These are phyloP conservation scores for Benitochromis conjunctus DNA, from an alignment of 2,113 vertebrate genomes.

Conservation along the genomic window DNA sequence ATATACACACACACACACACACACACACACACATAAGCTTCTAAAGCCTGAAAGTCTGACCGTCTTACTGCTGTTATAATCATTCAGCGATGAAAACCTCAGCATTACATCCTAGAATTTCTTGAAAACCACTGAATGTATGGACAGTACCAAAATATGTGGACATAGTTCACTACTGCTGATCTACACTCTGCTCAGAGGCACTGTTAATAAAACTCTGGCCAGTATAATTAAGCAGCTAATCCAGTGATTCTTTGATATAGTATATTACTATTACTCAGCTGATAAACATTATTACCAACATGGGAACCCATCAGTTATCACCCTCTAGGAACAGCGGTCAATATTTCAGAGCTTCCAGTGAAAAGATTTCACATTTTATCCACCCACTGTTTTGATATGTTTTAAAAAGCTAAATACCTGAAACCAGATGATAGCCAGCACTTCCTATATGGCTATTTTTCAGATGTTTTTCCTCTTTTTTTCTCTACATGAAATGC, in stretches of 20 bases:
- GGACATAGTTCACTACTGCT: background rate
- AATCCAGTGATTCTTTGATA: background rate
- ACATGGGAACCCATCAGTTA: background rate
- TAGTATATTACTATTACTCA: background rate
- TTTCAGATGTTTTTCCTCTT: background rate
- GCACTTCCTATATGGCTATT: background rate
- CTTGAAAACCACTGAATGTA: background rate
- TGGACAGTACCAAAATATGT: rapidly evolving
- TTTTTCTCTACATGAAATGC: rapidly evolving
- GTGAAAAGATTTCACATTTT: background rate
- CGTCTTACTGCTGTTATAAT: background rate
- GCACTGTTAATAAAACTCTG: background rate
- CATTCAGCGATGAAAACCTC: rapidly evolving
- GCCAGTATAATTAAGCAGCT: background rate
- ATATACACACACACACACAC: background rate
- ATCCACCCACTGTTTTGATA: background rate
- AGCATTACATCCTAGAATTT: background rate
- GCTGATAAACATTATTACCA: background rate
- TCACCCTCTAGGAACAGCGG: background rate
- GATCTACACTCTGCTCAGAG: background rate
- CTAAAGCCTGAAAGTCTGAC: background rate
- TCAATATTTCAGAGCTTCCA: background rate
- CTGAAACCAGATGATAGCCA: background rate
- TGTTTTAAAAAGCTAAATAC: background rate
- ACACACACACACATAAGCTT: background rate